Evolutionary conservation across 2,113 vertebrate genomes (phyloP), one percentile per base, ranked within the genome.

Genomic region (Galbula dea): DNA sequence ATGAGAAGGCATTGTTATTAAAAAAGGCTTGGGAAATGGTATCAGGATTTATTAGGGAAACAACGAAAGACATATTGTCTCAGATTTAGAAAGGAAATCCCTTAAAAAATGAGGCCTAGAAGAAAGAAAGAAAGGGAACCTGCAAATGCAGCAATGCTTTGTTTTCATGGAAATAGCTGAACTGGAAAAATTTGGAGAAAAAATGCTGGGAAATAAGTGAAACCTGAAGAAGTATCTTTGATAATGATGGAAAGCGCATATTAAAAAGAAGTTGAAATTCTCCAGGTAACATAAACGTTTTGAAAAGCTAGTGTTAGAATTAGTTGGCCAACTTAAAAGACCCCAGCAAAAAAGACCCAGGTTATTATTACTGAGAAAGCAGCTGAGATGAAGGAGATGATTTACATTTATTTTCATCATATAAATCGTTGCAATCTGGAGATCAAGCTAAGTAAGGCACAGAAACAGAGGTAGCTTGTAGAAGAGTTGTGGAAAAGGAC

Each of bases 1-100:
- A 85, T 62, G 66, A 62, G 66, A 91, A 65, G 54, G 69, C 57
- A 81, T 81, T 93, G 83, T 72, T 90, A 65, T 36, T 34, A 19
- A 88, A 82, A 93, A 94, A 79, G 18, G 6, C 69, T 75, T 81
- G 58, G 83, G 66, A 90, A 89, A 75, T 15, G 34, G 34, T 83
- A 76, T 80, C 55, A 39, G 80, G 61, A 83, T 89, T 90, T 94
- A 72, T 83, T 71, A 88, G 72, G 51, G 65, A 93, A 95, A 86
- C 63, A 29, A 91, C 86, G 92, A 90, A 86, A 89, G 79, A 93
- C 51, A 46, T 78, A 86, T 62, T 92, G 86, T 94, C 45, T 93
- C 36, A 49, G 73, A 62, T 85, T 89, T 92, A 66, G 69, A 86
- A 83, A 89, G 90, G 62, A 91, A 94, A 75, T 84, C 22, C 87